These are phyloP conservation scores for Muricea muricata DNA, from an alignment of 92 coral and sea anemone species.

Conservation along the genomic window DNA sequence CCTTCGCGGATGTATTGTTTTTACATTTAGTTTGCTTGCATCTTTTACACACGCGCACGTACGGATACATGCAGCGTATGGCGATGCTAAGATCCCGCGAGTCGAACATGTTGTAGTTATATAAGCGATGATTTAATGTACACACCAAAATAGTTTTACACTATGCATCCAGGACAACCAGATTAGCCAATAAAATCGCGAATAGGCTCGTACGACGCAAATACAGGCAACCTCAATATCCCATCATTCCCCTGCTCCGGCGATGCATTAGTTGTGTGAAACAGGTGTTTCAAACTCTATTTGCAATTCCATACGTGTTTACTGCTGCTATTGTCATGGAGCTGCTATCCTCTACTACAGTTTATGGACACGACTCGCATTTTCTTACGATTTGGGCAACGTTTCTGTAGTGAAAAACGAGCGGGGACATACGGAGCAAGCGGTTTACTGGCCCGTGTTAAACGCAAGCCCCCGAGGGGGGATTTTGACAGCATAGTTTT, in stretches of 20 bases:
- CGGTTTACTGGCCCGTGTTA: background rate
- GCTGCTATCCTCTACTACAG: conserved; percentile 81
- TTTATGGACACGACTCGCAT: conserved; percentile 29
- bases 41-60: background rate
- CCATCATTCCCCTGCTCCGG: conserved; percentile 79
- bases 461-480: background rate
- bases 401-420: background rate
- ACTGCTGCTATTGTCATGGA: conserved; percentile 99
- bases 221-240: conserved; percentile 59
- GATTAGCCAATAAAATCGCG: conserved; percentile 79
- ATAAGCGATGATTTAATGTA: background rate
- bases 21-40: background rate
- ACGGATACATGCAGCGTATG: background rate
- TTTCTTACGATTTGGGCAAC: conserved; percentile 18
- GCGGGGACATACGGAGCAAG: background rate
- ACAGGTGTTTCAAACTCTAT: conserved; percentile 92
- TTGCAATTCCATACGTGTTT: conserved; percentile 98
- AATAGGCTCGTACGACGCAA: conserved; percentile 74
- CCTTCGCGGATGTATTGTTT: background rate
- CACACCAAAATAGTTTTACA: conserved; percentile 10
- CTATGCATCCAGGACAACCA: conserved; percentile 46
- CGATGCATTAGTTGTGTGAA: conserved; percentile 68
- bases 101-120: background rate
- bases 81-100: background rate
- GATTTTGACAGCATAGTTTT: conserved; percentile 12